A percentile compares a stretch with the other conserved stretches of the same genome.
Conservation (phyloP, 2,888 invertebrate species). For the Elysia crispata region DNA sequence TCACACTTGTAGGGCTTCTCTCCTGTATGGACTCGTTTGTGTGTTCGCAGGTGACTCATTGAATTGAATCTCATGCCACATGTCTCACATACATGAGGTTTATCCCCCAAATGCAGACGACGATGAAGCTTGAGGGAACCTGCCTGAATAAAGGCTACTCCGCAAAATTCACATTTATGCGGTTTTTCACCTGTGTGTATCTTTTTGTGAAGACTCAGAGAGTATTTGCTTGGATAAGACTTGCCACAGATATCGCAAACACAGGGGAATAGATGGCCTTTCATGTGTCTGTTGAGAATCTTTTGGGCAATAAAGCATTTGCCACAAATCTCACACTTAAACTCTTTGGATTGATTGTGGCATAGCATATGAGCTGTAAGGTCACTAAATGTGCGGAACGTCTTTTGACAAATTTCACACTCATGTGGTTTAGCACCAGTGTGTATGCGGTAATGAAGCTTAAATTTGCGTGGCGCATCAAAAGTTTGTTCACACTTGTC, state of each 20-base stretch:
- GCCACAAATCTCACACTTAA: background rate
- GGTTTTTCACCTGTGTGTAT: conserved; percentile 15
- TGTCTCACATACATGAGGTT: conserved; percentile 19
- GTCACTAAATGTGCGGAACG: background rate
- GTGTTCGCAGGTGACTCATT: background rate
- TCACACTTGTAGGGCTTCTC: conserved; percentile 17
- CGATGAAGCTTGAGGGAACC: conserved; percentile 1
- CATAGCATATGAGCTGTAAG: background rate
- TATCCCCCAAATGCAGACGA: background rate
- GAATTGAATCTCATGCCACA: background rate
- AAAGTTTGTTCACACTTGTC: no score
- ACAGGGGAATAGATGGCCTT: background rate
- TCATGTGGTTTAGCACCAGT: background rate
- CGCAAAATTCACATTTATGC: background rate
- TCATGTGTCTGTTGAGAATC: background rate
- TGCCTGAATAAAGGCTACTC: background rate
- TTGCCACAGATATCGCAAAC: background rate
- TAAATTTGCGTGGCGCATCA: no score
- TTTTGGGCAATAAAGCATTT: conserved; percentile 26
- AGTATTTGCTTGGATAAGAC: no score
- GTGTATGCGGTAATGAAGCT: background rate
- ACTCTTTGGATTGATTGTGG: background rate
- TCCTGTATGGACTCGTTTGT: conserved; percentile 6
- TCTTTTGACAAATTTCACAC: conserved; percentile 1
- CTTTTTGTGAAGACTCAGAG: background rate